Evolutionary conservation across 2,113 vertebrate species (phyloP).

Genomic region (Osmerus mordax): DNA sequence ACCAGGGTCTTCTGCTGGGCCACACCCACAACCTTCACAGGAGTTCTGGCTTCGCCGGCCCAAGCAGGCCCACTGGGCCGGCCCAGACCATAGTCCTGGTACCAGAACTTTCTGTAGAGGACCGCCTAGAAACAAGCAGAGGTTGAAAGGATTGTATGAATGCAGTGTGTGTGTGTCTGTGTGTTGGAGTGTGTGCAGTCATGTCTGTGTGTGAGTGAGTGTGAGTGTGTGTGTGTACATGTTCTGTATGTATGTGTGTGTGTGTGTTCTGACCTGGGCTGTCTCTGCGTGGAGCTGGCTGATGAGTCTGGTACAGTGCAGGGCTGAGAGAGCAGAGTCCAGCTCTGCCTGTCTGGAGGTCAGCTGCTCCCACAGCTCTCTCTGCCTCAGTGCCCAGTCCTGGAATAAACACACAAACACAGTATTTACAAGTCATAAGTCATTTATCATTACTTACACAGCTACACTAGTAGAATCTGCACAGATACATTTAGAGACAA

Average conservation of each 20-base stretch:
- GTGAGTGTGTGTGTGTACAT: neutral
- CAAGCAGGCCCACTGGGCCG: slow-evolving; percentile 34
- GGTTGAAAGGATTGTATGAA: too few relatives aligned
- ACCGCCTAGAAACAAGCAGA: too few relatives aligned
- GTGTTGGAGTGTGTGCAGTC: too few relatives aligned
- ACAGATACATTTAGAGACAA: too few relatives aligned
- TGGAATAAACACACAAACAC: slow-evolving; percentile 48
- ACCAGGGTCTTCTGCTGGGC: slow-evolving; percentile 73
- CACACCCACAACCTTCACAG: slow-evolving; percentile 23
- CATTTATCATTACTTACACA: too few relatives aligned
- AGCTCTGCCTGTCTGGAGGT: slow-evolving; percentile 65
- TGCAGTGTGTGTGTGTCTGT: too few relatives aligned
- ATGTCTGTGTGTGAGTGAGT: too few relatives aligned
- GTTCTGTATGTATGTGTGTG: neutral
- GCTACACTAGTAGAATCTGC: too few relatives aligned
- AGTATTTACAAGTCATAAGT: too few relatives aligned
- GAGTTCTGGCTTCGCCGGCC: neutral
- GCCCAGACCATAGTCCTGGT: slow-evolving; percentile 71
- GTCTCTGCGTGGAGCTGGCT: slow-evolving; percentile 68
- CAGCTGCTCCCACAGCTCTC: slow-evolving; percentile 68
- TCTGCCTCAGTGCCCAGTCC: slow-evolving; percentile 60
- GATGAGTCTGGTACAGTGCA: slow-evolving; percentile 71
- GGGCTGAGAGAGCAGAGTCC: slow-evolving; percentile 62
- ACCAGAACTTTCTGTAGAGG: slow-evolving; percentile 49
- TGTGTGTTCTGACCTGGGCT: slow-evolving; percentile 71